Percentiles rank a stretch among this genome's conserved stretches.
phyloP scores from a whole-genome alignment of 2,888 invertebrate genomes.

The Microctonus hyperodae region DNA sequence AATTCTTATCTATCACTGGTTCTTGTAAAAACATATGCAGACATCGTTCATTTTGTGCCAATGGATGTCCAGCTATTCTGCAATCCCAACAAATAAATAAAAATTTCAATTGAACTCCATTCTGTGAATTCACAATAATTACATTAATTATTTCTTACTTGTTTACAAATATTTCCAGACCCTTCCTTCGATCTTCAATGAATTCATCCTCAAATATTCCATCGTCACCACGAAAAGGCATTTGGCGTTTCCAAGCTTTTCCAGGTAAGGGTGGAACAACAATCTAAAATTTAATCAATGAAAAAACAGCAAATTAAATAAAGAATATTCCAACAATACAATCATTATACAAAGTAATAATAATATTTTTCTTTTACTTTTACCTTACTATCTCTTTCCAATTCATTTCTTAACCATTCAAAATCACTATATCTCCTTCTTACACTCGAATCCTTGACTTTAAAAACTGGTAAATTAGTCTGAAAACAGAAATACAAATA shows the following conservation, averaged over 20 bases:
- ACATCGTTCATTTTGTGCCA: slow-evolving; percentile 98
- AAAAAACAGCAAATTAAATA: neutral
- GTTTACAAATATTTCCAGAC: slow-evolving; percentile 97
- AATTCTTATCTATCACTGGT: slow-evolving; percentile 97
- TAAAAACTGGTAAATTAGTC: slow-evolving; percentile 99
- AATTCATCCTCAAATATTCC: slow-evolving; percentile 99
- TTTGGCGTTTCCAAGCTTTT: slow-evolving; percentile 97
- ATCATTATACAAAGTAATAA: neutral
- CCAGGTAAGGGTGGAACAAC: slow-evolving; percentile 98
- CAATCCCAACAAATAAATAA: slow-evolving; percentile 15
- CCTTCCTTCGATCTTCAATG: slow-evolving; percentile 98
- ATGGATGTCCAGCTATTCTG: slow-evolving; percentile 96
- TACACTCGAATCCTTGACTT: slow-evolving; percentile 98
- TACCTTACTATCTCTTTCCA: slow-evolving; percentile 99
- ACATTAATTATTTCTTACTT: slow-evolving; percentile 72
- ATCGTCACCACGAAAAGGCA: slow-evolving; percentile 98
- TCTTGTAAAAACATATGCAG: slow-evolving; percentile 99
- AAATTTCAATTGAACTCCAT: neutral
- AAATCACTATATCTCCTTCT: slow-evolving; percentile 98
- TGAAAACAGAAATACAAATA: slow-evolving; percentile 66
- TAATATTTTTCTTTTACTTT: slow-evolving; percentile 21
- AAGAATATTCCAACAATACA: no score
- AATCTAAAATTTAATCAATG: slow-evolving; percentile 70
- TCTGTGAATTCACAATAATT: neutral
- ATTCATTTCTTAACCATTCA: slow-evolving; percentile 98